These are phyloP conservation scores for Poicephalus gulielmi DNA, from an alignment of 2,113 vertebrate species.

Conservation along the genomic window DNA sequence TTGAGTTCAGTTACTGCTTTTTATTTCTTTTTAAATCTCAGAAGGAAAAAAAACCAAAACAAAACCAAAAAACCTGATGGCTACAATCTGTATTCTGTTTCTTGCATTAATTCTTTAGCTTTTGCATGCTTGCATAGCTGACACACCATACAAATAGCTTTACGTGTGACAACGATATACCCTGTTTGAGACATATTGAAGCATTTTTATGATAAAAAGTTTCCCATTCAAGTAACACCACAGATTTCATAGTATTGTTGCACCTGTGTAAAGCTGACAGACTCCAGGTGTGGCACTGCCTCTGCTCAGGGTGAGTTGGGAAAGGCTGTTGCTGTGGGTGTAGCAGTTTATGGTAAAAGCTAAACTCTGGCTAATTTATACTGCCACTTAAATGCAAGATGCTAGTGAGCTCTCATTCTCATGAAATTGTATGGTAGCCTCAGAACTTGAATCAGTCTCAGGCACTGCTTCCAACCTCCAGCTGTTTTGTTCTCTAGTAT, in stretches of 20 bases:
- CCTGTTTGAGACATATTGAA: rapidly evolving
- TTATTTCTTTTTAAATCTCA: not conserved
- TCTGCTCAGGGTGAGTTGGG: not conserved
- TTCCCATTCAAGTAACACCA: not conserved
- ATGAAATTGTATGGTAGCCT: not conserved
- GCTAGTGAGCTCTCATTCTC: not conserved
- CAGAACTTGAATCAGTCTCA: not conserved
- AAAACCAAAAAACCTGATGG: not conserved
- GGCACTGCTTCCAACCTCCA: not conserved
- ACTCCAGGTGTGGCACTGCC: not conserved
- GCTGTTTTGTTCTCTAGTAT: not conserved
- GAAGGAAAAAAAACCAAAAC: not conserved
- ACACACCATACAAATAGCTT: not conserved
- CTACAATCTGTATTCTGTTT: not conserved
- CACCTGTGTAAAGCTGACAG: not conserved
- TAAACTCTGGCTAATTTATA: not conserved
- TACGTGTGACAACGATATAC: not conserved
- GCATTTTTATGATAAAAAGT: not conserved
- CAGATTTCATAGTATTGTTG: not conserved
- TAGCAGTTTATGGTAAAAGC: not conserved
- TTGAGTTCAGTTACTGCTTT: not conserved
- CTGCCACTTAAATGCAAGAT: not conserved
- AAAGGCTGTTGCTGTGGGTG: not conserved
- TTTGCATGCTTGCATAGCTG: not conserved
- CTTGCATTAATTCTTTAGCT: not conserved